Base-by-base conservation (phyloP, 2,113 vertebrate species). In the Mormyrus lacerda region DNA sequence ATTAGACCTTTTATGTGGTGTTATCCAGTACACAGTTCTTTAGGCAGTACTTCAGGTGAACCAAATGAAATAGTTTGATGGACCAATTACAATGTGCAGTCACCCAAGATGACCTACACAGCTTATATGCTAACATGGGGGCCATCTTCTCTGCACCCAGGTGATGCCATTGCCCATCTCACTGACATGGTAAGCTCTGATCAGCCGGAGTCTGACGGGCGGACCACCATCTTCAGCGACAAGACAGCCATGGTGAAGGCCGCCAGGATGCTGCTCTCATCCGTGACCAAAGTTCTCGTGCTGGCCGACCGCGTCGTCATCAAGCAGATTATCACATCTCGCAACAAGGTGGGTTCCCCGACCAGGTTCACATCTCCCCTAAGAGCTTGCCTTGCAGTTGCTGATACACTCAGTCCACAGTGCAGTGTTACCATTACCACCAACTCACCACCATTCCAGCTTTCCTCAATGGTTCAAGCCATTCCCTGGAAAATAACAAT, bases 281-380 rank as follows among this genome's bases (percentile, higher is more conserved):
- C 98, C 1, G 98, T 99, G 94, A 99, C 98, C 15, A 99, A 98
- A 93, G 98, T 99, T 89, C 94, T 99, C 92, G 96, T 99, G 84
- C 92, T 99, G 89, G 98, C 98, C 24, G 98, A 99, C 93, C 96
- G 96, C 92, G 98, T 99, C 65, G 98, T 99, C 92, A 97, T 99
- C 95, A 99, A 99, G 91, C 98, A 99, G 94, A 99, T 99, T 94
- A 97, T 98, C 94, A 95, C 96, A 89, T 99, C 98, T 10, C 97
- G 98, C 93, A 99, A 98, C 95, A 99, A 99, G 97, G 98, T 99
- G 95, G 89, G 93, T 90, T 58, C 2, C 90, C 6, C 0, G 10
- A 4, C 47, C 47, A 65, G 21, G 27, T 42, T 50, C 44, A 4
- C 27, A 15, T 73, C 31, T 76, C 69, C 31, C 0, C 31, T 17